Evolutionary conservation across 2,888 invertebrate genomes (phyloP).

Genomic region (Microctonus brassicae): DNA sequence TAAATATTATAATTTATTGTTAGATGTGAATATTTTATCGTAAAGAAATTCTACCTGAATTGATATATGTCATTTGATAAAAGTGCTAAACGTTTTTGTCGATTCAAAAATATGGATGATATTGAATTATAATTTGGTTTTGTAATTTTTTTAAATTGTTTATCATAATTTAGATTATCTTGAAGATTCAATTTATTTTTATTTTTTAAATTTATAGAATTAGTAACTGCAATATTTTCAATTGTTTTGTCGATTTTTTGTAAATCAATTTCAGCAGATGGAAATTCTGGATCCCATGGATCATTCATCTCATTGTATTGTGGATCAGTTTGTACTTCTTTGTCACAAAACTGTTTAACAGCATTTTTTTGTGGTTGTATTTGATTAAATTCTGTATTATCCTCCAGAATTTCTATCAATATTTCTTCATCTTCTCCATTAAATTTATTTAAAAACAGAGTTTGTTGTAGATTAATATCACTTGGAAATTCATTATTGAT

Average conservation of each 20-base stretch:
- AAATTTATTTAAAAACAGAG: background rate
- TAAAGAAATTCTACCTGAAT: constrained; percentile 1
- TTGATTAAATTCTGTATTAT: background rate
- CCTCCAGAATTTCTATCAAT: background rate
- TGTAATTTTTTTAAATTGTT: background rate
- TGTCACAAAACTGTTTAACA: background rate
- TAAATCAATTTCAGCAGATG: constrained; percentile 8
- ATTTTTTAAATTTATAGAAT: background rate
- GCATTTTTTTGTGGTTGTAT: background rate
- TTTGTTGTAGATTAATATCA: background rate
- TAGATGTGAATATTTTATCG: too few relatives aligned
- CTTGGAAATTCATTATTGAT: background rate
- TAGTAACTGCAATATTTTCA: background rate
- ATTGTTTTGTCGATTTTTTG: constrained; percentile 8
- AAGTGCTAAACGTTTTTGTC: background rate
- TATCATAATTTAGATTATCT: too few relatives aligned
- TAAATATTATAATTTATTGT: too few relatives aligned
- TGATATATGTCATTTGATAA: constrained; percentile 17
- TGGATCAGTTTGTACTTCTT: constrained; percentile 1
- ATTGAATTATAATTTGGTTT: background rate
- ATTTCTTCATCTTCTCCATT: background rate
- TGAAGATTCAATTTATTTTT: background rate
- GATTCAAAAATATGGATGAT: background rate
- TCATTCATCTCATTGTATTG: background rate
- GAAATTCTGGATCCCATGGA: constrained; percentile 12